phyloP scores from a whole-genome alignment of 2,888 invertebrate genomes.

The Platycheirus albimanus region DNA sequence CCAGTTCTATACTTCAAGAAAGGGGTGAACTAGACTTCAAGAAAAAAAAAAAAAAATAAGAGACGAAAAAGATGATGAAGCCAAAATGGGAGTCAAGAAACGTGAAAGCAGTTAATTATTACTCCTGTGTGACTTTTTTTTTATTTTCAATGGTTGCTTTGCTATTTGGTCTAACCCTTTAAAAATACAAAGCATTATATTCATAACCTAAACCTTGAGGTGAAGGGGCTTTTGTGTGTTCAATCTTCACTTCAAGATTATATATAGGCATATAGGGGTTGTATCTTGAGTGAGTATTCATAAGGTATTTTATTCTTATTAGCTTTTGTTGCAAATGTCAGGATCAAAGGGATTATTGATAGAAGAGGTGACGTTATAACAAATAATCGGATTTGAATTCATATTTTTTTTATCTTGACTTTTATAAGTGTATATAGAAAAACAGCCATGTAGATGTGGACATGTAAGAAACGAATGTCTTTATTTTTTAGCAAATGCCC shows the following conservation, averaged over 20 bases:
- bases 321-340: slow-evolving; percentile 7
- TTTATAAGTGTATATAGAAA: too few species aligned
- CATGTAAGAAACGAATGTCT: too few species aligned
- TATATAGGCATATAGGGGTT: too few species aligned
- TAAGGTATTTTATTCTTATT: not conserved
- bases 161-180: slow-evolving; percentile 19
- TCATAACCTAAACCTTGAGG: too few species aligned
- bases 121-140: slow-evolving; percentile 46
- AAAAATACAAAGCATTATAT: slow-evolving; percentile 2
- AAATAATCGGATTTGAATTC: not conserved
- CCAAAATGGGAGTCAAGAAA: slow-evolving; percentile 49
- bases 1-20: too few species aligned
- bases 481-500: too few species aligned
- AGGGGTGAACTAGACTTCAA: slow-evolving; percentile 40
- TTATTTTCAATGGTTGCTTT: slow-evolving; percentile 56
- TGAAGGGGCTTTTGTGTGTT: slow-evolving; percentile 8
- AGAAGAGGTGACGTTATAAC: slow-evolving; percentile 20
- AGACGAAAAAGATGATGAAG: slow-evolving; percentile 30
- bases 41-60: not conserved
- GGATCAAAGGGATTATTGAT: slow-evolving; percentile 31
- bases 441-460: too few species aligned
- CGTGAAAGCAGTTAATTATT: slow-evolving; percentile 34
- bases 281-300: slow-evolving; percentile 5
- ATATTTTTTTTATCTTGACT: too few species aligned
- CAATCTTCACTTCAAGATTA: not conserved